phyloP scores from a whole-genome alignment of 2,797 vertebrate species.

The Chrosomus eos region DNA sequence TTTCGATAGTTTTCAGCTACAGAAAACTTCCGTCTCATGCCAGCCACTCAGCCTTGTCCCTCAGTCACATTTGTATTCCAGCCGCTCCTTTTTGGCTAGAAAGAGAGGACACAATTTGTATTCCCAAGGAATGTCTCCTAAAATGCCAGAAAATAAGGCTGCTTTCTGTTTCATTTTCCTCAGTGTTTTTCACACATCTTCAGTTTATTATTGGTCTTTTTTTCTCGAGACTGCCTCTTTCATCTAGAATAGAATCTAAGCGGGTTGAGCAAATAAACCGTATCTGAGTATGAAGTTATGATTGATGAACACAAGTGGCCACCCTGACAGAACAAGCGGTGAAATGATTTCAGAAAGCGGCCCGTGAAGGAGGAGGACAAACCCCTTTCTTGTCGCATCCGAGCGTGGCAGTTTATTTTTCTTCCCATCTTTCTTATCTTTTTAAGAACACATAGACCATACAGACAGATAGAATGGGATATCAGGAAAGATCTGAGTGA shows the following conservation, averaged over 20 bases:
- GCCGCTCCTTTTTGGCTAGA: slow-evolving; percentile 44
- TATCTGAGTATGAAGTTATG: slow-evolving; percentile 46
- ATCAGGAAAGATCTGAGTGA: slow-evolving; percentile 44
- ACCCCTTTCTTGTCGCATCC: slow-evolving; percentile 57
- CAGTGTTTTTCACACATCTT: slow-evolving; percentile 52
- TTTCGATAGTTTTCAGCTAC: slow-evolving; percentile 24
- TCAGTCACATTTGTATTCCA: slow-evolving; percentile 58
- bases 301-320: slow-evolving; percentile 54
- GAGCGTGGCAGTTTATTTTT: slow-evolving; percentile 60
- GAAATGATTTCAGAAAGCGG: slow-evolving; percentile 69
- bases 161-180: slow-evolving; percentile 58
- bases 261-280: slow-evolving; percentile 36
- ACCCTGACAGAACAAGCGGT: slow-evolving; percentile 68
- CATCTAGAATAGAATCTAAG: slow-evolving; percentile 49
- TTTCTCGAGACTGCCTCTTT: slow-evolving; percentile 39
- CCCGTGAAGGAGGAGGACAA: slow-evolving; percentile 58
- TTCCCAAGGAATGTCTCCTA: slow-evolving; percentile 53
- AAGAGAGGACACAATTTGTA: slow-evolving; percentile 58
- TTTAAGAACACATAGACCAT: slow-evolving; percentile 71
- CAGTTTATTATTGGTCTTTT: slow-evolving; percentile 41
- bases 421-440: slow-evolving; percentile 47
- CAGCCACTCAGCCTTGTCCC: slow-evolving; percentile 42
- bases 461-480: slow-evolving; percentile 64
- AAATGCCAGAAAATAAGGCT: slow-evolving; percentile 58
- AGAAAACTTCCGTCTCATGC: slow-evolving; percentile 41